phyloP scores from a whole-genome alignment of 2,113 vertebrate species.

The Aythya baeri region DNA sequence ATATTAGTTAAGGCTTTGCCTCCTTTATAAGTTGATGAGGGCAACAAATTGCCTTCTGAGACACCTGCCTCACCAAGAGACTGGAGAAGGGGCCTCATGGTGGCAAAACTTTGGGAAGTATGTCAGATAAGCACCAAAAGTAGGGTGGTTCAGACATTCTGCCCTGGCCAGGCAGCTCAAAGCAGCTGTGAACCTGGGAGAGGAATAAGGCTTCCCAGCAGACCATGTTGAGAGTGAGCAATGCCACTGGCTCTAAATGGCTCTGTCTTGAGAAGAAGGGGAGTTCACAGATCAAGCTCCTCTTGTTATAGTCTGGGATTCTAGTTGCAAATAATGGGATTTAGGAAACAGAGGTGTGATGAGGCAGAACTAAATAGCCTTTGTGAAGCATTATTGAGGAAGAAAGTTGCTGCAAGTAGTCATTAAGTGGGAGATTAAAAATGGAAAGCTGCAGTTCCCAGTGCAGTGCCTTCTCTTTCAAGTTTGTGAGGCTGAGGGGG shows the following conservation, averaged over 20 bases:
- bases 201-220: not conserved
- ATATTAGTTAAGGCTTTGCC: not conserved
- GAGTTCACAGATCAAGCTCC: not conserved
- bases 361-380: constrained; percentile 47
- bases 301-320: not conserved
- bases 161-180: rapidly evolving
- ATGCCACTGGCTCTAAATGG: rapidly evolving
- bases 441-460: not conserved
- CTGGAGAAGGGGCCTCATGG: not conserved
- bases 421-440: constrained; percentile 20
- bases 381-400: not conserved
- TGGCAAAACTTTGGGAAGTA: not conserved
- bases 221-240: rapidly evolving
- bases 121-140: not conserved
- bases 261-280: not conserved
- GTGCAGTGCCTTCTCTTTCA: not conserved
- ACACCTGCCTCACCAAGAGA: not conserved
- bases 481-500: not conserved
- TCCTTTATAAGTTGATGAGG: not conserved
- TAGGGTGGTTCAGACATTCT: not conserved
- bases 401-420: constrained; percentile 1
- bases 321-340: constrained; percentile 15
- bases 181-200: rapidly evolving
- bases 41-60: not conserved
- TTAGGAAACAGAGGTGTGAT: constrained; percentile 23